These are phyloP conservation scores for Bostrychus sinensis DNA, from an alignment of 2,113 vertebrate species.

Conservation along the genomic window DNA sequence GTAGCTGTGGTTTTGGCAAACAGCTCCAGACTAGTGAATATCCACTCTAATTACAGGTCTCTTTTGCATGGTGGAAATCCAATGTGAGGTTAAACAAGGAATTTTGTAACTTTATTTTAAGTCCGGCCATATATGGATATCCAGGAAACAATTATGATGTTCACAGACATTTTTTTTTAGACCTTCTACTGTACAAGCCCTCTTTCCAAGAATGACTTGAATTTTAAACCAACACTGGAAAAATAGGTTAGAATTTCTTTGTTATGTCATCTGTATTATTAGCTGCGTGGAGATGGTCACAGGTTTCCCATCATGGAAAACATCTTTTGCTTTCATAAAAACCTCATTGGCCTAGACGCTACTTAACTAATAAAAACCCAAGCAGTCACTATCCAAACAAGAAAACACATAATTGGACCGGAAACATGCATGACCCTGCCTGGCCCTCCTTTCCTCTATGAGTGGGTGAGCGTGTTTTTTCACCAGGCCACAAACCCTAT, in stretches of 20 bases:
- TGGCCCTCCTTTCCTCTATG: slow-evolving; percentile 52
- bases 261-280: not conserved
- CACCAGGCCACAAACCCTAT: slow-evolving; percentile 68
- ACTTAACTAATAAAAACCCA: not conserved
- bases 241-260: not conserved
- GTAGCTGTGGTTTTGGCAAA: slow-evolving; percentile 60
- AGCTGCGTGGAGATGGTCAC: not conserved
- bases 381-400: not conserved
- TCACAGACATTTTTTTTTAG: slow-evolving; percentile 42
- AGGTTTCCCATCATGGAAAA: too few species aligned
- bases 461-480: slow-evolving; percentile 72
- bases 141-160: slow-evolving; percentile 59
- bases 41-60: slow-evolving; percentile 72
- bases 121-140: slow-evolving; percentile 66
- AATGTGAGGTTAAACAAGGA: slow-evolving; percentile 64
- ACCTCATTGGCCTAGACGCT: not conserved
- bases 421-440: slow-evolving; percentile 55
- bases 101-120: slow-evolving; percentile 62
- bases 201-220: slow-evolving; percentile 31
- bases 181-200: slow-evolving; percentile 37
- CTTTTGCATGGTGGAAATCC: slow-evolving; percentile 50
- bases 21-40: slow-evolving; percentile 65
- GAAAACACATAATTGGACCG: slow-evolving; percentile 33
- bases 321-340: not conserved
- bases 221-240: slow-evolving; percentile 14